Conservation (phyloP, 2,888 invertebrate genomes). For the Gandaritis pyraliata region DNA sequence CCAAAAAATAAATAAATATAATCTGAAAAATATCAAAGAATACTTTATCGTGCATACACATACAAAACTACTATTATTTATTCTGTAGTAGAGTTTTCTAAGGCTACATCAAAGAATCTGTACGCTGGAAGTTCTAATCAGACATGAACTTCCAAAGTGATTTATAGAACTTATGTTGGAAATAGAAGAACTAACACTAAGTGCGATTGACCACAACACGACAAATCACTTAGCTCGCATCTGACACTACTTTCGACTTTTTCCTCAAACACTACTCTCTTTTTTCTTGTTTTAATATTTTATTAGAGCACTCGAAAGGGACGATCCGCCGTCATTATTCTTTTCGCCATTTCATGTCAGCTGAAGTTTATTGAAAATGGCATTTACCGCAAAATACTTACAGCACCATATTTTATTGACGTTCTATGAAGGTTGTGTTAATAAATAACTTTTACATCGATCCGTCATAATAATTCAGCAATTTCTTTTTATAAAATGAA, state of each 20-base stretch:
- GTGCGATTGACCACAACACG: slow-evolving; percentile 76
- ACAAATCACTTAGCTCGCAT: slow-evolving; percentile 76
- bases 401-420: background rate
- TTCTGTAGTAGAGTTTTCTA: too few species aligned
- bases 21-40: too few species aligned
- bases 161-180: slow-evolving; percentile 51
- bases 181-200: slow-evolving; percentile 63
- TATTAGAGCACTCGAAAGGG: slow-evolving; percentile 45
- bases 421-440: slow-evolving; percentile 3
- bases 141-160: slow-evolving; percentile 59
- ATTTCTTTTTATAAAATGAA: too few species aligned
- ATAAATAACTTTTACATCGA: background rate
- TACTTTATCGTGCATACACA: too few species aligned
- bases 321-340: slow-evolving; percentile 29
- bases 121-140: slow-evolving; percentile 14
- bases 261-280: slow-evolving; percentile 45
- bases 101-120: background rate
- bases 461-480: too few species aligned
- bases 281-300: slow-evolving; percentile 49
- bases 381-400: slow-evolving; percentile 18
- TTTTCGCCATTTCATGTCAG: slow-evolving; percentile 31
- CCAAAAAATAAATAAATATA: too few species aligned
- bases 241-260: slow-evolving; percentile 61
- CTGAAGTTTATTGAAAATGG: slow-evolving; percentile 38
- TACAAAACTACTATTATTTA: too few species aligned